Percentiles rank a stretch among this genome's conserved stretches.
phyloP scores from a whole-genome alignment of 2,797 vertebrate genomes.

The Lithobates pipiens region DNA sequence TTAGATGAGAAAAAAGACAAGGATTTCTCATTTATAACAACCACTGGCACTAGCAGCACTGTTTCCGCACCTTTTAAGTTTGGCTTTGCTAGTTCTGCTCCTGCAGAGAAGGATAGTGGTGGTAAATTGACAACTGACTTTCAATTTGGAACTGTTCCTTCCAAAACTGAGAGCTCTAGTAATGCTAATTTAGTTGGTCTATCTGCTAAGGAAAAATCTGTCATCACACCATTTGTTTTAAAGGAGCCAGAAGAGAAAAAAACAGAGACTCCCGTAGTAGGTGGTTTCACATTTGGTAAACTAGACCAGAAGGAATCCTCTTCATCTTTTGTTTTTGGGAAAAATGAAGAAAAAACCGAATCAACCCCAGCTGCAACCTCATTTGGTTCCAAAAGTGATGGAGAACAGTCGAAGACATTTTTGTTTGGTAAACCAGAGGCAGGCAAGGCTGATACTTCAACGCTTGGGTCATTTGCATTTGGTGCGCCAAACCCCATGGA shows the following conservation, averaged over 20 bases:
- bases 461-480: slow-evolving; percentile 79
- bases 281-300: slow-evolving; percentile 69
- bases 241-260: slow-evolving; percentile 86
- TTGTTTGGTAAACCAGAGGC: slow-evolving; percentile 83
- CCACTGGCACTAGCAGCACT: slow-evolving; percentile 67
- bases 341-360: slow-evolving; percentile 78
- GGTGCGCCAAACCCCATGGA: slow-evolving; percentile 79
- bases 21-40: slow-evolving; percentile 83
- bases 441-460: slow-evolving; percentile 79
- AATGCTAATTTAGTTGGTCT: slow-evolving; percentile 70
- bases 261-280: slow-evolving; percentile 75
- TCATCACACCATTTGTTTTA: slow-evolving; percentile 77
- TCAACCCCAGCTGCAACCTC: slow-evolving; percentile 67
- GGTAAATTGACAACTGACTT: slow-evolving; percentile 75
- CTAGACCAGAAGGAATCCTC: slow-evolving; percentile 67
- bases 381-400: slow-evolving; percentile 85
- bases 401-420: slow-evolving; percentile 78
- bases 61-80: slow-evolving; percentile 73
- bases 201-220: slow-evolving; percentile 74
- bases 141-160: slow-evolving; percentile 77
- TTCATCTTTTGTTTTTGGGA: slow-evolving; percentile 75
- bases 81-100: slow-evolving; percentile 70
- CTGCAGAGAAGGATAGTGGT: slow-evolving; percentile 79
- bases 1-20: slow-evolving; percentile 82
- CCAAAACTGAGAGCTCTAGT: slow-evolving; percentile 76